A percentile compares a stretch with the other conserved stretches of the same genome.
These are phyloP conservation scores for Oxygymnocypris stewartii DNA, from an alignment of 2,113 vertebrate species.

Conservation along the genomic window DNA sequence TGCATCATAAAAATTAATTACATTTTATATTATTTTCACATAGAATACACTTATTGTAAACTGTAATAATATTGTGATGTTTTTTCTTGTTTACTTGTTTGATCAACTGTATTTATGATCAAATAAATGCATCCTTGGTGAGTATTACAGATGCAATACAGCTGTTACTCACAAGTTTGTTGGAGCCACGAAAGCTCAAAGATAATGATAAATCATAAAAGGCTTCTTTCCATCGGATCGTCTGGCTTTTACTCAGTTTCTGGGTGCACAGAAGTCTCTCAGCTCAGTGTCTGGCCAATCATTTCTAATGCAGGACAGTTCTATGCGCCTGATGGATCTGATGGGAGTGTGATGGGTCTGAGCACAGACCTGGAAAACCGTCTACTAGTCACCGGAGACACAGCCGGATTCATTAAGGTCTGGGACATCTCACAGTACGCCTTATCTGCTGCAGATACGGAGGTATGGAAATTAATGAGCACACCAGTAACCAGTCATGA, in stretches of 20 bases:
- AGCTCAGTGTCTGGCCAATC: not conserved
- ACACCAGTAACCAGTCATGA: no score
- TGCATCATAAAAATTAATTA: not conserved
- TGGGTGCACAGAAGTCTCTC: not conserved
- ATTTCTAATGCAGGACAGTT: conserved; percentile 61
- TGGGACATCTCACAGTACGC: conserved; percentile 69
- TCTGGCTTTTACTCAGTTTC: not conserved
- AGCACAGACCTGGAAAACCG: conserved; percentile 65
- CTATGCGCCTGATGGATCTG: conserved; percentile 55
- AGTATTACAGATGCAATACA: not conserved
- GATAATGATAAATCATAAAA: not conserved
- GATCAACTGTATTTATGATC: not conserved
- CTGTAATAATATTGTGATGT: not conserved
- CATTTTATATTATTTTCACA: not conserved
- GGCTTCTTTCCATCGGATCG: not conserved
- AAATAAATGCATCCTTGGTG: not conserved
- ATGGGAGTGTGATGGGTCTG: conserved; percentile 60
- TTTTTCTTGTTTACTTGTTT: no score
- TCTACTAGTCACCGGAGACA: conserved; percentile 70
- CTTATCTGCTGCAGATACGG: conserved; percentile 24
- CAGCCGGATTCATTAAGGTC: conserved; percentile 61
- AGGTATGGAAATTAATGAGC: conserved; percentile 47
- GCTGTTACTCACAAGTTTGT: no score
- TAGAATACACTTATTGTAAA: no score
- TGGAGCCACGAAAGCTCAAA: not conserved